Base-by-base conservation (phyloP, 2,888 invertebrate genomes). In the Drosophila vallismaia region DNA sequence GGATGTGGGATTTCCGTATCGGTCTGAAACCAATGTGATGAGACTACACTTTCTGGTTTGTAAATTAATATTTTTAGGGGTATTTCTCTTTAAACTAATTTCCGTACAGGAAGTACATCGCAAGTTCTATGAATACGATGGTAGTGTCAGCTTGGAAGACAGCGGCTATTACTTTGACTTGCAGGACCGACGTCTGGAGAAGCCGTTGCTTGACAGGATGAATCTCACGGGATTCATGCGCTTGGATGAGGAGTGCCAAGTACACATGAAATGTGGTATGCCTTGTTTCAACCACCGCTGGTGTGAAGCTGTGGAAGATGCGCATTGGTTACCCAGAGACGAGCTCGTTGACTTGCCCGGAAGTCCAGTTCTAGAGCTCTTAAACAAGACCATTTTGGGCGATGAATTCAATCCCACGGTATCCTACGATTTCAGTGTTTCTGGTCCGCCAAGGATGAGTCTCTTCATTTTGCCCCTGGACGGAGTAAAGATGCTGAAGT, bases 1-100 rank as follows among this genome's bases (percentile, higher is more conserved):
- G 2, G 91, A 92, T 1, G 76, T 93, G 14, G 94, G 94, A 9
- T 93, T 93, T 76, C 94, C 94, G 1, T 94, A 93, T 77, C 91
- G 92, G 19, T 91, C 90, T 40, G 90, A 92, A 53, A 89, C 91
- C 1, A 88, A 91, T 38, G 92, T 93, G 0, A 92, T 93, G 79
- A 89, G 94, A 40, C 88, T 93, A 26, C 88, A 93, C 48, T 88
- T 93, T 36, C 79, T 92, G 79, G 94, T 77, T 6, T 1, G 0
- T 6, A 0, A 9, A 1, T 19, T 19, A 2, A 19, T 14, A 0
- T 1, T 14, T 10, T n/a, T 0, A 7, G 6, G 1, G 0, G 4
- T 0, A 14, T 4, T 10, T 8, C 12, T 4, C 28, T 1, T 1
- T 19, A 26, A 0, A 8, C 4, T 9, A 31, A 46, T 6, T 5